Percentiles rank a stretch among this genome's conserved stretches.
These are phyloP conservation scores for Tenthredo mesomela DNA, from an alignment of 2,888 invertebrate genomes.

Conservation along the genomic window DNA sequence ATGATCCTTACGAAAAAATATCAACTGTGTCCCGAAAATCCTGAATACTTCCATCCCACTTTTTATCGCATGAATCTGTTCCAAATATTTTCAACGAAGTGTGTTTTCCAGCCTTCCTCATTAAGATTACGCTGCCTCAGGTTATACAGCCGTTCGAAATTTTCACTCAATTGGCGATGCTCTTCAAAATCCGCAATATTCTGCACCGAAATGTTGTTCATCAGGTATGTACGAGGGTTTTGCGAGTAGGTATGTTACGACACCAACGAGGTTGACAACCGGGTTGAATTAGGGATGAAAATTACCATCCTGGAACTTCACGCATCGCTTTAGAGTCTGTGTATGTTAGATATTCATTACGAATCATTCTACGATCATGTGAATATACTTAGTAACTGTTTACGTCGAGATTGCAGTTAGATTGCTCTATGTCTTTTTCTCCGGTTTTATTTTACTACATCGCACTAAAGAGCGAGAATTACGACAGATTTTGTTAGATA, in stretches of 20 bases:
- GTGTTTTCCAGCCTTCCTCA: neutral
- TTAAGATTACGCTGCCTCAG: neutral
- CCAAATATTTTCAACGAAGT: neutral
- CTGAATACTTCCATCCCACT: too few relatives aligned
- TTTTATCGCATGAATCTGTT: neutral
- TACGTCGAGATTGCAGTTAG: neutral
- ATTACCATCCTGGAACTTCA: neutral
- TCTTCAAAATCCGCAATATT: neutral
- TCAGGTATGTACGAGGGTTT: neutral
- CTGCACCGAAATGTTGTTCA: neutral
- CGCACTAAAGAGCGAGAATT: neutral
- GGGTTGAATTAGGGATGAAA: neutral
- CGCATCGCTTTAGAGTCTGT: neutral
- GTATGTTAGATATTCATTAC: neutral
- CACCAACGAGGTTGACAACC: neutral
- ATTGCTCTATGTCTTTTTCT: neutral
- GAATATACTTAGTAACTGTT: neutral
- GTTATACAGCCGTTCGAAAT: neutral
- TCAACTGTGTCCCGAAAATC: too few relatives aligned
- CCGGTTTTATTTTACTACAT: neutral
- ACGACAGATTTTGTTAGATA: too few relatives aligned
- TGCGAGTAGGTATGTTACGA: neutral
- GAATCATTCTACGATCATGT: too few relatives aligned
- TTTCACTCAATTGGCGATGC: neutral
- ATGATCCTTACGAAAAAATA: too few relatives aligned